A percentile compares a stretch with the other conserved stretches of the same genome.
These are phyloP conservation scores for Hylomyscus alleni DNA, from an alignment of 2,797 vertebrate genomes.

Conservation along the genomic window DNA sequence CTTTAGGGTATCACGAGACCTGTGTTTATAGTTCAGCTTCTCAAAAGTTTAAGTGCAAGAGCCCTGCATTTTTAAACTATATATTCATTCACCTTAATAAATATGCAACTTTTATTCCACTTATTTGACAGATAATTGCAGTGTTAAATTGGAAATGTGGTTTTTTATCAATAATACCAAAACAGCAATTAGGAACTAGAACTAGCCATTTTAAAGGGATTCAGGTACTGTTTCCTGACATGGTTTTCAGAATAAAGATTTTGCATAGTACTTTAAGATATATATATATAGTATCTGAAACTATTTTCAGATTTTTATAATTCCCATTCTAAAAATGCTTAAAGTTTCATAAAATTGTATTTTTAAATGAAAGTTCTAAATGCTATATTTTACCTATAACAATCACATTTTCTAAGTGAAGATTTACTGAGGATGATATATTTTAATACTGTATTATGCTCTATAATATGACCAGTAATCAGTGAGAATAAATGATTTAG, in stretches of 20 bases:
- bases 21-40: constrained; percentile 60
- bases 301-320: constrained; percentile 81
- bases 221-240: constrained; percentile 76
- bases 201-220: constrained; percentile 68
- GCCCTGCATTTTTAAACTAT: constrained; percentile 70
- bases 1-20: constrained; percentile 61
- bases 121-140: constrained; percentile 68
- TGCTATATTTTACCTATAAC: constrained; percentile 88
- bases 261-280: constrained; percentile 81
- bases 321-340: constrained; percentile 73
- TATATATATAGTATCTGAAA: constrained; percentile 68
- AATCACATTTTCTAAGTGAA: constrained; percentile 87
- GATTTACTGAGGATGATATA: constrained; percentile 82
- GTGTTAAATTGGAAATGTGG: constrained; percentile 81
- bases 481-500: constrained; percentile 88
- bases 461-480: constrained; percentile 80
- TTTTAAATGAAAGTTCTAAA: constrained; percentile 87
- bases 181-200: constrained; percentile 72
- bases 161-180: constrained; percentile 80
- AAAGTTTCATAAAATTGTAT: constrained; percentile 86
- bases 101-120: constrained; percentile 73
- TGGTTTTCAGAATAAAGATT: constrained; percentile 80
- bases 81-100: constrained; percentile 65
- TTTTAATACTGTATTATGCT: constrained; percentile 86
- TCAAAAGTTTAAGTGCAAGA: constrained; percentile 77